Evolutionary conservation across 2,888 invertebrate species (phyloP), one percentile per base, ranked within the genome.

Genomic region (Ceraclea dissimilis): DNA sequence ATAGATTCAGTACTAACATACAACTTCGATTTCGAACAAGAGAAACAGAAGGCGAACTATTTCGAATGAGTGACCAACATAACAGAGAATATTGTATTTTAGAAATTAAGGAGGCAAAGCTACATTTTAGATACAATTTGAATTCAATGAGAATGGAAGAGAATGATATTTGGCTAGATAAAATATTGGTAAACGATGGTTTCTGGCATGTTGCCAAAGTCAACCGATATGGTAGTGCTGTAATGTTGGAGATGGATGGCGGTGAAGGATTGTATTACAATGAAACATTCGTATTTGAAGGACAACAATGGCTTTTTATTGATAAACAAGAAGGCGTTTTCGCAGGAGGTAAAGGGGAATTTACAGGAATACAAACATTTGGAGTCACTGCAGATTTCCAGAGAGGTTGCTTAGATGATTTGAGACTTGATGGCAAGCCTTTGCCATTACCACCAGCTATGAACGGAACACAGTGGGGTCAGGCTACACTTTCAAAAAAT

Each of bases 201-300:
- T 93, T 94, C 66, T 97, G 97, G 97, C 97, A 98, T 69, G 90
- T 91, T 53, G 93, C 93, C 5, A 83, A 89, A 63, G 90, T 95
- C 0, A 88, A 89, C 65, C 82, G 96, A 54, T 93, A 90, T 65
- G 96, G 96, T 33, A 92, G 92, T 49, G 91, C 93, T 8, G 94
- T 96, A 13, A 90, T 90, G 52, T 75, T 98, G 59, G 92, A 91
- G 70, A 77, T 97, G 63, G 97, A 97, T 68, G 94, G 94, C 1
- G 97, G 96, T 1, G 96, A 96, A 74, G 96, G 96, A 0, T 76
- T 93, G 60, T 79, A 93, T 60, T 94, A 92, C 74, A 94, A 95
- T 68, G 94, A 95, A 71, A 91, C 93, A 0, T 93, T 93, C 69
- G 84, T 83, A 21, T 94, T 92, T 69, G 83, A 84, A 51, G 93